phyloP scores from a whole-genome alignment of 2,888 invertebrate genomes.

The Stegophylla sp. region DNA sequence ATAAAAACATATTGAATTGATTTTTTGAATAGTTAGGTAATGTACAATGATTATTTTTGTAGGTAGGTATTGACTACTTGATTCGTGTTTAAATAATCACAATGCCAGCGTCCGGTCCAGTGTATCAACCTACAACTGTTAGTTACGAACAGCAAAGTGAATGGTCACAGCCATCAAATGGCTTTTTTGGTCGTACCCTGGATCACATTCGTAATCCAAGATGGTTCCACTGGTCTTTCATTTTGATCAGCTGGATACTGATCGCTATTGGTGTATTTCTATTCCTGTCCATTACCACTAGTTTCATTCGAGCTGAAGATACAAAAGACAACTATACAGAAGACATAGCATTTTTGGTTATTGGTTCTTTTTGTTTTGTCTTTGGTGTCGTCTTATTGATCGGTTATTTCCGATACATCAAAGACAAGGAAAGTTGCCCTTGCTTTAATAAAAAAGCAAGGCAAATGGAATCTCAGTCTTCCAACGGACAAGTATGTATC shows the following conservation, averaged over 20 bases:
- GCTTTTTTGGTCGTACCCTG: slow-evolving; percentile 48
- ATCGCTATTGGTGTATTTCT: slow-evolving; percentile 47
- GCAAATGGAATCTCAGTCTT: slow-evolving; percentile 63
- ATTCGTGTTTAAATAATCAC: not conserved
- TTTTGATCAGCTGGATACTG: slow-evolving; percentile 51
- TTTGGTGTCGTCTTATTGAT: slow-evolving; percentile 55
- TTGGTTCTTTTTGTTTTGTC: slow-evolving; percentile 55
- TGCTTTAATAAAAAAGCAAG: slow-evolving; percentile 64
- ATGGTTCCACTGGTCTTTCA: slow-evolving; percentile 59
- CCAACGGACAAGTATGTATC: slow-evolving; percentile 64
- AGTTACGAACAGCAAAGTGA: slow-evolving; percentile 71
- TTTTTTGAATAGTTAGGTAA: not conserved
- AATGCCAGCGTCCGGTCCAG: slow-evolving; percentile 75
- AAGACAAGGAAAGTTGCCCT: slow-evolving; percentile 63
- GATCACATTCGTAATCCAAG: slow-evolving; percentile 51
- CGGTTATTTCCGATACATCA: slow-evolving; percentile 61
- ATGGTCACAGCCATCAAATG: slow-evolving; percentile 63
- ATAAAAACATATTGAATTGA: not conserved
- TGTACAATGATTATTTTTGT: not conserved
- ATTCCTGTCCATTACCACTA: slow-evolving; percentile 35
- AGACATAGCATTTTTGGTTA: slow-evolving; percentile 61
- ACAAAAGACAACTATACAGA: slow-evolving; percentile 42
- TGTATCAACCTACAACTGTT: slow-evolving; percentile 80
- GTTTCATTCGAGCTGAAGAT: slow-evolving; percentile 22
- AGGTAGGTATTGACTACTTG: slow-evolving; percentile 14